Percentiles rank a stretch among this genome's conserved stretches.
phyloP scores from a whole-genome alignment of 92 coral and sea anemone genomes.

The Chrysogorgia sp. region DNA sequence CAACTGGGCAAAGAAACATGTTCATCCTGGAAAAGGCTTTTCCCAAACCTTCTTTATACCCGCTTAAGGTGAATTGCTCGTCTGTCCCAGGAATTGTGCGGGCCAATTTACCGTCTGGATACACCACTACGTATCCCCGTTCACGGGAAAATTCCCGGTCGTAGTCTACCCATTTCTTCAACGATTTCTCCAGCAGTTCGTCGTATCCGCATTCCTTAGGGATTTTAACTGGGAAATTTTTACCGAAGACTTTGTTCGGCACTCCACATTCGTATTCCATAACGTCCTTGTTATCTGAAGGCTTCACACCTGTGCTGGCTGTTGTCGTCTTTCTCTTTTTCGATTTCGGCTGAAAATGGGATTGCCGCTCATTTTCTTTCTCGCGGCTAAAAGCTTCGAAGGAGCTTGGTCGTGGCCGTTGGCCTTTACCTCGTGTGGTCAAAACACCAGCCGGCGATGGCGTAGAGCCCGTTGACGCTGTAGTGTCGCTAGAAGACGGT shows the following conservation, averaged over 20 bases:
- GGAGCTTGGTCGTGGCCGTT: background rate
- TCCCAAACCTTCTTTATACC: conserved; percentile 63
- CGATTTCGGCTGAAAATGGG: conserved; percentile 14
- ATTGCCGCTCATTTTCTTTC: conserved; percentile 10
- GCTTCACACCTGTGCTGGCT: background rate
- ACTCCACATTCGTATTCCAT: conserved; percentile 51
- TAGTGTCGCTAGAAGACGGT: background rate
- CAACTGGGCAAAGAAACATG: conserved; percentile 47
- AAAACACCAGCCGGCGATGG: conserved; percentile 1
- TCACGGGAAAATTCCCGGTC: conserved; percentile 43
- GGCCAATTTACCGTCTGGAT: conserved; percentile 54
- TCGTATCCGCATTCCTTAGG: conserved; percentile 19
- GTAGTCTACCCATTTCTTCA: conserved; percentile 31
- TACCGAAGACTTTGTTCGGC: conserved; percentile 50
- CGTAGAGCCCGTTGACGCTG: background rate
- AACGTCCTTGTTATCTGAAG: conserved; percentile 38
- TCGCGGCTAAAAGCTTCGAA: conserved; percentile 16
- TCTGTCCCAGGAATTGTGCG: conserved; percentile 55
- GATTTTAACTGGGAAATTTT: conserved; percentile 44
- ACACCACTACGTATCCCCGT: conserved; percentile 49
- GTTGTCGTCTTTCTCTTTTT: background rate
- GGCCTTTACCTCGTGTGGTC: background rate
- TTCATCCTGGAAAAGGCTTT: conserved; percentile 54
- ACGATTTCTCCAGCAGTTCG: conserved; percentile 31
- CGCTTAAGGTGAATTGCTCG: conserved; percentile 47